Conservation (phyloP, 2,888 invertebrate species). For the Anaspis maculata region DNA sequence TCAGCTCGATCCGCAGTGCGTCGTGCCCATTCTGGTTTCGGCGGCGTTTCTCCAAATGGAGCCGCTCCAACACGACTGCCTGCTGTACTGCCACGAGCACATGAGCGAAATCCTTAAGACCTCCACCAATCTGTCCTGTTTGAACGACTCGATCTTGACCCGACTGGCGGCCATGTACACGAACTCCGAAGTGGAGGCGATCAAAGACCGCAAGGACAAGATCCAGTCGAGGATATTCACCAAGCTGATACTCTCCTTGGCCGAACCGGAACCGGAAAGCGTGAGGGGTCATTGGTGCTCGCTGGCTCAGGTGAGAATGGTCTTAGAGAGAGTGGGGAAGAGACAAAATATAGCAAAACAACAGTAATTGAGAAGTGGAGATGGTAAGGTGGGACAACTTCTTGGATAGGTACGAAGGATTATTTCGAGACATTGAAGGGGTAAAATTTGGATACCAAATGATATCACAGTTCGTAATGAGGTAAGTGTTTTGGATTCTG, state of each 20-base stretch:
- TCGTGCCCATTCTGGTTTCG: conserved; percentile 86
- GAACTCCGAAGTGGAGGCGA: conserved; percentile 75
- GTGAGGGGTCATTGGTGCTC: conserved; percentile 74
- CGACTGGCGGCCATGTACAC: conserved; percentile 79
- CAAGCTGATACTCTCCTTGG: conserved; percentile 70
- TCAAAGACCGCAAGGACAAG: conserved; percentile 83
- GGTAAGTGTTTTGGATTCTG: too few species aligned
- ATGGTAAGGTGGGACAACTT: too few species aligned
- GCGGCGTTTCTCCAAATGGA: conserved; percentile 95
- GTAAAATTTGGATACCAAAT: too few species aligned
- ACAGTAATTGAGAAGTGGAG: too few species aligned
- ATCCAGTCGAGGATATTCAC: conserved; percentile 77
- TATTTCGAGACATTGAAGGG: too few species aligned
- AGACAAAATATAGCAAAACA: too few species aligned
- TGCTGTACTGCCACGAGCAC: conserved; percentile 77
- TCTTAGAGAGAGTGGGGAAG: too few species aligned
- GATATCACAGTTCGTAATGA: too few species aligned
- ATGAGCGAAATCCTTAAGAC: conserved; percentile 81
- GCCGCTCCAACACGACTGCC: conserved; percentile 75
- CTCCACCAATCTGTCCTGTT: conserved; percentile 77
- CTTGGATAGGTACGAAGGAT: too few species aligned
- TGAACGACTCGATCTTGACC: conserved; percentile 69
- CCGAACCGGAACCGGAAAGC: conserved; percentile 67
- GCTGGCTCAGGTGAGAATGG: conserved; percentile 63
- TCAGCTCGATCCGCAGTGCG: conserved; percentile 69